A percentile compares a stretch with the other conserved stretches of the same genome.
phyloP scores from a whole-genome alignment of 1,140 invertebrate genomes.

The Cardiocondyla obscurior region DNA sequence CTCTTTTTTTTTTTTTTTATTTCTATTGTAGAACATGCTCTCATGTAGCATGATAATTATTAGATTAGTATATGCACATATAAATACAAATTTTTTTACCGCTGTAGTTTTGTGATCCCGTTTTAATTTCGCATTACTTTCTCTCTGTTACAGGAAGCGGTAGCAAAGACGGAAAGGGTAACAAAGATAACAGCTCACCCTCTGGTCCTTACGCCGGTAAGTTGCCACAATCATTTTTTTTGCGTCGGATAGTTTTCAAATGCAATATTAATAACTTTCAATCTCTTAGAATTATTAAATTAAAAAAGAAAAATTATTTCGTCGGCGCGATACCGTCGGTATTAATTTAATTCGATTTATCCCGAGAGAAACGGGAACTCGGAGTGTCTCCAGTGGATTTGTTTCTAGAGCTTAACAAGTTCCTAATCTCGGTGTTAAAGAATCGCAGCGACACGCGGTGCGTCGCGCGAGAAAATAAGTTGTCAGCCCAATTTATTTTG shows the following conservation, averaged over 20 bases:
- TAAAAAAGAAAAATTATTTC: too few relatives aligned
- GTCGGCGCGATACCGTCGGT: background rate
- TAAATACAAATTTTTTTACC: background rate
- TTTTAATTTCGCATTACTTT: constrained; percentile 36
- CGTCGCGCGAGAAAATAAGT: constrained; percentile 30
- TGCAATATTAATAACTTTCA: background rate
- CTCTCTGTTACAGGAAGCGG: constrained; percentile 87
- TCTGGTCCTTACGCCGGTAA: constrained; percentile 85
- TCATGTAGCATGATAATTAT: background rate
- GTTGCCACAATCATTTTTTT: constrained; percentile 55
- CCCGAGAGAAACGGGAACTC: background rate
- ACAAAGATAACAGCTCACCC: constrained; percentile 88
- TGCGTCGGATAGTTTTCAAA: background rate
- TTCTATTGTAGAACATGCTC: background rate
- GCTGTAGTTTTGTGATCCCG: background rate
- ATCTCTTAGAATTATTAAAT: too few relatives aligned
- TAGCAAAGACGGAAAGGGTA: constrained; percentile 87
- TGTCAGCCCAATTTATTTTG: constrained; percentile 39
- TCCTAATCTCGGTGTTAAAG: background rate
- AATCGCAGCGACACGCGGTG: background rate
- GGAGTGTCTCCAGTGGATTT: background rate
- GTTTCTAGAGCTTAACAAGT: background rate
- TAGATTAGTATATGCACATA: background rate
- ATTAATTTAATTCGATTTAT: background rate
- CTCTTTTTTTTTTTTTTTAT: too few relatives aligned